Evolutionary conservation across 2,113 vertebrate genomes (phyloP).

Genomic region (Romanogobio albipinnatus): DNA sequence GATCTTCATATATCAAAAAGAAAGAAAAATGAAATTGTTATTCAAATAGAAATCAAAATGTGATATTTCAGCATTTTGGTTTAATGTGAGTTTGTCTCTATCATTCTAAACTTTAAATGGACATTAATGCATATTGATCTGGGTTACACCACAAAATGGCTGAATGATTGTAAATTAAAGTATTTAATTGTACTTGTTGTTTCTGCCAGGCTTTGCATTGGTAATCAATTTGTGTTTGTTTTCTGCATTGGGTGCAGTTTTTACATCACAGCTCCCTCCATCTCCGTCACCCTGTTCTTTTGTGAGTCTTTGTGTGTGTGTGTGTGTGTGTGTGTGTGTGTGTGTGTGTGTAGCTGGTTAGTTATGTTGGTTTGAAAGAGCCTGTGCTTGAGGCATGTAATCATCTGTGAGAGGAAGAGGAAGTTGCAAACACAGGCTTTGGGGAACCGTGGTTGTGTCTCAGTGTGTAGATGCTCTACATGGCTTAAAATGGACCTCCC

Average conservation of each 20-base stretch:
- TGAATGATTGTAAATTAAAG: conserved; percentile 68
- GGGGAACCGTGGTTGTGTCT: background rate
- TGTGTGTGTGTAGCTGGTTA: conserved; percentile 14
- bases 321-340: background rate
- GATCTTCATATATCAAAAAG: background rate
- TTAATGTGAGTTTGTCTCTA: conserved; percentile 14
- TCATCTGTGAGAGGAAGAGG: conserved; percentile 28
- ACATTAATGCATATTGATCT: conserved; percentile 74
- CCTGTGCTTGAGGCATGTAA: background rate
- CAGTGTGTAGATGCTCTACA: background rate
- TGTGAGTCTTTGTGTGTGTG: background rate
- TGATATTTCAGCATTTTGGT: conserved; percentile 17
- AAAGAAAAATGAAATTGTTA: too few relatives aligned
- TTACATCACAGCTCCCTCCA: conserved; percentile 6
- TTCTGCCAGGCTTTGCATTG: conserved; percentile 67
- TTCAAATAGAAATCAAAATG: background rate
- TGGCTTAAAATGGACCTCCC: background rate
- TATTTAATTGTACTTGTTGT: conserved; percentile 70
- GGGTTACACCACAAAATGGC: conserved; percentile 61
- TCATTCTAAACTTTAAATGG: conserved; percentile 47
- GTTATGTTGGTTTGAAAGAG: conserved; percentile 8
- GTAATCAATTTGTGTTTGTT: conserved; percentile 68
- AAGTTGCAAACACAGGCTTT: conserved; percentile 8
- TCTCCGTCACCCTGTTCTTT: conserved; percentile 6
- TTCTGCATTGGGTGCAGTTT: conserved; percentile 58